phyloP scores from a whole-genome alignment of 1,140 invertebrate species.

The Chironomus tepperi region DNA sequence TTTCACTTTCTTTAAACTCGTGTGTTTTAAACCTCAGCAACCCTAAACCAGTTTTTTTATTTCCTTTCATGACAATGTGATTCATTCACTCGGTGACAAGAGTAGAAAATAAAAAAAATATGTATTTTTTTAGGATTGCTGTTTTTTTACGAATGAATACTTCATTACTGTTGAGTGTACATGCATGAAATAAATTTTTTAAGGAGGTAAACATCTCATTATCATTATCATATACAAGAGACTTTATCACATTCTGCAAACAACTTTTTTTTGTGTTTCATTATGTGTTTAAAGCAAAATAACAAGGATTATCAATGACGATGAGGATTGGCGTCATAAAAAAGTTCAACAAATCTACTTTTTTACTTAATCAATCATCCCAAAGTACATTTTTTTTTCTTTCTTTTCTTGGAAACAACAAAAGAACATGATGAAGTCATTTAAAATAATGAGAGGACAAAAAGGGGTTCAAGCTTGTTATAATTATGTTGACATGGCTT shows the following conservation, averaged over 20 bases:
- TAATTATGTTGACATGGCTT: too few species aligned
- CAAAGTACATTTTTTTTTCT: not conserved
- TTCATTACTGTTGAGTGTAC: too few species aligned
- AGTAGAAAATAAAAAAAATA: too few species aligned
- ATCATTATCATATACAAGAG: conserved; percentile 2
- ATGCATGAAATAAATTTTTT: not conserved
- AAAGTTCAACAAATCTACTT: not conserved
- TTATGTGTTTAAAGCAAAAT: not conserved
- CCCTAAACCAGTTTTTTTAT: conserved; percentile 1
- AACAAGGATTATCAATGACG: conserved; percentile 2
- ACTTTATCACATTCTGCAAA: not conserved
- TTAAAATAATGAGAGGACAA: too few species aligned
- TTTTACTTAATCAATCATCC: conserved; percentile 14
- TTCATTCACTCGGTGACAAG: not conserved
- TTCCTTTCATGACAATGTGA: not conserved
- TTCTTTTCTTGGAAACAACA: too few species aligned
- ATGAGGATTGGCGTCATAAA: not conserved
- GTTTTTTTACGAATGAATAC: too few species aligned
- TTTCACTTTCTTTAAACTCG: not conserved
- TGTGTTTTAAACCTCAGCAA: too few species aligned
- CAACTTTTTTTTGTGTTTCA: not conserved
- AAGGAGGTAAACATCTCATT: conserved; percentile 1
- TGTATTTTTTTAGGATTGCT: too few species aligned
- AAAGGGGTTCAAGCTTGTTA: too few species aligned
- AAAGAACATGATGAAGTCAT: too few species aligned